Percentiles rank a stretch among this genome's conserved stretches.
phyloP scores from a whole-genome alignment of 2,797 vertebrate genomes.

The Enteromius mattozi region DNA sequence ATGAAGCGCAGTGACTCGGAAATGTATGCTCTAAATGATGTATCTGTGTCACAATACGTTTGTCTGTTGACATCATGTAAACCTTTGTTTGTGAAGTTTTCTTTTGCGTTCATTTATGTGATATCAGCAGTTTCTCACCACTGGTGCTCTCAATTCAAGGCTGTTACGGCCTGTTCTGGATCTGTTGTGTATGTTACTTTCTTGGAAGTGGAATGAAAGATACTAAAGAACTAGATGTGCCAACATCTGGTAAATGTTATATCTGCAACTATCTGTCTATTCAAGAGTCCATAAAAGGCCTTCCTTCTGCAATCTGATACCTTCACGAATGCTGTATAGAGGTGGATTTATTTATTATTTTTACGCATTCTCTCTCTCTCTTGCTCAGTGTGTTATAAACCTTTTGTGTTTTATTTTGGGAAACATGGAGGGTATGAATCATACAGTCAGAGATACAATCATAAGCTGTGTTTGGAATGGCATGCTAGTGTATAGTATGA shows the following conservation, averaged over 20 bases:
- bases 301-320: conserved; percentile 6
- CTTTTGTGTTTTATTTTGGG: background rate
- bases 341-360: background rate
- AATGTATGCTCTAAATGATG: background rate
- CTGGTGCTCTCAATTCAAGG: conserved; percentile 1
- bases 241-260: conserved; percentile 7
- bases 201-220: conserved; percentile 25
- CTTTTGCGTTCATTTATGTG: background rate
- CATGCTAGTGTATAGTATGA: background rate
- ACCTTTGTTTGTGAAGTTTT: background rate
- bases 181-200: conserved; percentile 11
- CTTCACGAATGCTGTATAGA: background rate
- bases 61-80: background rate
- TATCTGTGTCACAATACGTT: background rate
- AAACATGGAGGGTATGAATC: background rate
- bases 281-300: conserved; percentile 23
- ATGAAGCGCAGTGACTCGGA: background rate
- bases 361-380: too few species aligned
- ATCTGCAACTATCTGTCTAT: background rate
- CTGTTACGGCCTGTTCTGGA: background rate
- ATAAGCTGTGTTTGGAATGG: background rate
- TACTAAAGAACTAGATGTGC: conserved; percentile 6
- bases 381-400: background rate
- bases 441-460: background rate
- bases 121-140: background rate